Evolutionary conservation across 2,888 invertebrate species (phyloP), one percentile per base, ranked within the genome.

Genomic region (Gastracanthus pulcherrimus): DNA sequence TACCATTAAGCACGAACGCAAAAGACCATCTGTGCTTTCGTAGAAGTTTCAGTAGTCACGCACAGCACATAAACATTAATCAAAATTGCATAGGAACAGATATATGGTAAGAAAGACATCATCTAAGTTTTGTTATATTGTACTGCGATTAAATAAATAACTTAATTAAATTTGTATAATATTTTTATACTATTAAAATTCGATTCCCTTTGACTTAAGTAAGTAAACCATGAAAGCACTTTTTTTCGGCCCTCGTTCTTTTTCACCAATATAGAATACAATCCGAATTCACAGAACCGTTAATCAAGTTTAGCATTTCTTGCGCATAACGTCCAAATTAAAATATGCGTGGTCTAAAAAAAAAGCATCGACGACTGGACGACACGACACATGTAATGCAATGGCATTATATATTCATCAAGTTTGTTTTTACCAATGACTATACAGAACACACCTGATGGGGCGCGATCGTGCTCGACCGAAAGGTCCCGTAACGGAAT

Each of bases 401-500:
- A 29, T 60, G 60, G 13, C 19, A 60, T 31, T 19, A 13, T 31
- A 60, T 1, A 60, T 31, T 13, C 6, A 31, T 60, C 31, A 16
- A 23, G 31, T 60, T 31, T 31, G 31, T 60, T 60, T 60, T 60
- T 31, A 31, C 31, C 60, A 26, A 60, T 31, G 19, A 19, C n/a
- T 6, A 51, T 6, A n/a, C n/a, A n/a, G 1, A 51, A 51, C n/a
- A n/a, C n/a, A 13, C 45, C 16, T n/a, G n/a, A 55, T 13, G 23
- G 55, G 55, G 11, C n/a, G 19, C 19, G 55, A 11, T 58, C 9
- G 55, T 13, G 23, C 34, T 23, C 16, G 36, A 48, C 16, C 13
- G 31, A 36, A 31, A 64, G 64, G 29, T 75, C 26, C 67, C 26
- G 41, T 76, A 76, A 58, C 29, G 58, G 58, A 67, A 41, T 26